phyloP scores from a whole-genome alignment of 2,888 invertebrate genomes.

The Xestia rhomboidea region DNA sequence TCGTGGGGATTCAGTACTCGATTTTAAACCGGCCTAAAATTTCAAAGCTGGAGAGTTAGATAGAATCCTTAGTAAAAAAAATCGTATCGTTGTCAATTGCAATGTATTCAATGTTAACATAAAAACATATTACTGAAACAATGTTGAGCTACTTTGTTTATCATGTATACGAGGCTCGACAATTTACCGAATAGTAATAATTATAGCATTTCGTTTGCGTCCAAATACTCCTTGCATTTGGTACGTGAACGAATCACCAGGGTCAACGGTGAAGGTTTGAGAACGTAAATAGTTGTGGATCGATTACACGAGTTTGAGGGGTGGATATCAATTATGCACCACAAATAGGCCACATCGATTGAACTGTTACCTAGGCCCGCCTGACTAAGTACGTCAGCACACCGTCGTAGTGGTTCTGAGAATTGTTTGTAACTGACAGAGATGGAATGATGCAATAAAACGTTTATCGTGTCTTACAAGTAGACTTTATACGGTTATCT shows the following conservation, averaged over 20 bases:
- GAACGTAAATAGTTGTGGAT: background rate
- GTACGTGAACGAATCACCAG: background rate
- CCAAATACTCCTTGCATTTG: background rate
- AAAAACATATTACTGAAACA: background rate
- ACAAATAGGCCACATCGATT: background rate
- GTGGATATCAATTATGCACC: slow-evolving; percentile 3
- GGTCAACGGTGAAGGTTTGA: background rate
- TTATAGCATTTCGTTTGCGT: background rate
- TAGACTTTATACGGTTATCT: background rate
- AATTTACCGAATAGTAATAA: background rate
- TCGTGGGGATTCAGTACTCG: background rate
- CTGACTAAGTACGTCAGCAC: background rate
- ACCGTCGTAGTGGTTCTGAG: background rate
- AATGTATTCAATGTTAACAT: background rate
- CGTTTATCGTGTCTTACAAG: background rate
- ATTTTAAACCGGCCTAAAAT: background rate
- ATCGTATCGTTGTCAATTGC: background rate
- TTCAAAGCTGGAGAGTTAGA: background rate
- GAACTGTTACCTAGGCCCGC: background rate
- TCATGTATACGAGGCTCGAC: background rate
- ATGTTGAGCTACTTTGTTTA: slow-evolving; percentile 5
- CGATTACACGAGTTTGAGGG: background rate
- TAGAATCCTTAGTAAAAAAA: background rate
- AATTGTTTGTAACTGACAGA: background rate
- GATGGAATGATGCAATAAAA: background rate